phyloP scores from a whole-genome alignment of 2,113 vertebrate genomes.

The Morone chrysops region DNA sequence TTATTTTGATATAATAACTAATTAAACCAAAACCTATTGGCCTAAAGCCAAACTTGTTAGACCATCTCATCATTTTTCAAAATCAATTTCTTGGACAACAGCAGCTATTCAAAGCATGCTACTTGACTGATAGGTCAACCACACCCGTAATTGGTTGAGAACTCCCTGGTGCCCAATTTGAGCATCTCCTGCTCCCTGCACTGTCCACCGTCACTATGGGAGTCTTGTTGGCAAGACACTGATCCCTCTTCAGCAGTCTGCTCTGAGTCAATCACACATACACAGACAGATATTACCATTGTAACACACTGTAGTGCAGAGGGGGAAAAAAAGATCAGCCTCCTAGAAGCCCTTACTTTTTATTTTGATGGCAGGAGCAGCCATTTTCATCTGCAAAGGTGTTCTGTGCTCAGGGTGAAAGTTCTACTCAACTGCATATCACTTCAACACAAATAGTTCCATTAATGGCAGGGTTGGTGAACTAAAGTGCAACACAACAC shows the following conservation, averaged over 20 bases:
- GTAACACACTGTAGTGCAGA: background rate
- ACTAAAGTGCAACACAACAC: constrained; percentile 4
- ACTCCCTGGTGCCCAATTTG: constrained; percentile 65
- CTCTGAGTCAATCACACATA: constrained; percentile 33
- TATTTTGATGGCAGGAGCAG: background rate
- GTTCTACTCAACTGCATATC: background rate
- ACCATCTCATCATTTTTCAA: background rate
- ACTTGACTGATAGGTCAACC: constrained; percentile 63
- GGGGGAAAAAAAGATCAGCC: background rate
- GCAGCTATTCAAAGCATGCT: constrained; percentile 10
- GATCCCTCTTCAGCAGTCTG: constrained; percentile 30
- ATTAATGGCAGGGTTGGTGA: constrained; percentile 17
- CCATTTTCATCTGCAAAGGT: background rate
- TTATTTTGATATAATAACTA: background rate
- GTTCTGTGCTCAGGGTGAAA: background rate
- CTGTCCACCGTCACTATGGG: constrained; percentile 20
- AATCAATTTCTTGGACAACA: constrained; percentile 6
- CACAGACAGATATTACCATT: background rate
- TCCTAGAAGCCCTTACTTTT: background rate
- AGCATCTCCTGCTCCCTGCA: constrained; percentile 16
- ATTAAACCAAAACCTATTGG: background rate
- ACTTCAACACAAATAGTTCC: constrained; percentile 13
- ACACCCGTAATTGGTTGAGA: constrained; percentile 66
- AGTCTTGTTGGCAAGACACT: constrained; percentile 47
- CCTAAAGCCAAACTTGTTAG: background rate